Percentiles rank a stretch among this genome's conserved stretches.
Evolutionary conservation across 2,888 invertebrate genomes (phyloP).

Genomic region (Amorpha juglandis): DNA sequence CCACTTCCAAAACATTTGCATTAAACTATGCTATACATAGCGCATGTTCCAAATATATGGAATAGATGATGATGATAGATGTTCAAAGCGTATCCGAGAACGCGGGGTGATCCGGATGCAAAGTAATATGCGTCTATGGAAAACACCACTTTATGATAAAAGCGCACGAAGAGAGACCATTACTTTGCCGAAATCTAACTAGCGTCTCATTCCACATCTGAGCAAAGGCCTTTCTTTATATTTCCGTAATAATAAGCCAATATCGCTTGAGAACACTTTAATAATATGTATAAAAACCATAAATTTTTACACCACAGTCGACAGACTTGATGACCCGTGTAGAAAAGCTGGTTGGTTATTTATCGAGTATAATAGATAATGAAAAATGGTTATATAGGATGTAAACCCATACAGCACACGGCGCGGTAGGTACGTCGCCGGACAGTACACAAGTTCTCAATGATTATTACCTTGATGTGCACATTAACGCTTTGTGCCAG

Average conservation of each 20-base stretch:
- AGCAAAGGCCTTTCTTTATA: too few relatives aligned
- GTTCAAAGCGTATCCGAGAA: too few relatives aligned
- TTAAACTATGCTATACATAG: too few relatives aligned
- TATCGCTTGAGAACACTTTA: background rate
- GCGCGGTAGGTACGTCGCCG: background rate
- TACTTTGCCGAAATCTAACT: too few relatives aligned
- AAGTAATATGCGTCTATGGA: too few relatives aligned
- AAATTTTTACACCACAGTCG: background rate
- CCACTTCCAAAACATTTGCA: too few relatives aligned
- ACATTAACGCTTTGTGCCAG: constrained; percentile 13
- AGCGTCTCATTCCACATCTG: too few relatives aligned
- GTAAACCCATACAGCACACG: background rate
- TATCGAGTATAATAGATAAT: background rate
- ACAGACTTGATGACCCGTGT: background rate
- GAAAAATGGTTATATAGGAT: background rate
- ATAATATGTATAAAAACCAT: background rate
- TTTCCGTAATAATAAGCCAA: background rate
- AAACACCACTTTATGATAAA: too few relatives aligned
- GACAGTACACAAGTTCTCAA: background rate
- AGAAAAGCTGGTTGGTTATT: background rate
- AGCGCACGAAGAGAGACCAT: too few relatives aligned
- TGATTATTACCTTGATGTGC: constrained; percentile 1
- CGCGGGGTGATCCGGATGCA: too few relatives aligned
- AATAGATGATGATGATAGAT: too few relatives aligned
- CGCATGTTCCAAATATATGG: too few relatives aligned